phyloP scores from a whole-genome alignment of 2,797 vertebrate genomes.

The Tinamus major region DNA sequence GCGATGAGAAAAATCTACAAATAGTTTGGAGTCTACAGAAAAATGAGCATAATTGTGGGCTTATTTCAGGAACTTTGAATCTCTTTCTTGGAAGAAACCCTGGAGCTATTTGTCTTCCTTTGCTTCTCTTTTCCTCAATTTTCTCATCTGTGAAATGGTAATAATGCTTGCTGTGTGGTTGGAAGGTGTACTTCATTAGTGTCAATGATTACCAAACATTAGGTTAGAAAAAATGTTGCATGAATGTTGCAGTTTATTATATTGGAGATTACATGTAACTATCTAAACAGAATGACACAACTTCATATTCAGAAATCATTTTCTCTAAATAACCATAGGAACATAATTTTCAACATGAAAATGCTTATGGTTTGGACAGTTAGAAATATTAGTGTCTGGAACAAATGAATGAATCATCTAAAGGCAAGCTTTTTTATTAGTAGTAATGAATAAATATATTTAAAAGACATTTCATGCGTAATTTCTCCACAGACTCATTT shows the following conservation, averaged over 20 bases:
- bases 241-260: constrained; percentile 8
- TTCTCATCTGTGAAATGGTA: constrained; percentile 22
- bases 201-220: background rate
- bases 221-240: background rate
- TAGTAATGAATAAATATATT: constrained; percentile 65
- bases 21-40: background rate
- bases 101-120: background rate
- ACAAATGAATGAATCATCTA: constrained; percentile 66
- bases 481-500: constrained; percentile 56
- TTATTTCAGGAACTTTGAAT: background rate
- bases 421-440: constrained; percentile 65
- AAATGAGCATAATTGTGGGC: background rate
- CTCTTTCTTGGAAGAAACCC: background rate
- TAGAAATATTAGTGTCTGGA: constrained; percentile 70
- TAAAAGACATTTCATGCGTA: constrained; percentile 71
- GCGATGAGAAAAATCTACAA: background rate
- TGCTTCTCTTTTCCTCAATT: constrained; percentile 1
- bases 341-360: constrained; percentile 62
- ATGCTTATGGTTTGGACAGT: constrained; percentile 53
- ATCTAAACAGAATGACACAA: constrained; percentile 27
- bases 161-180: constrained; percentile 5
- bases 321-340: constrained; percentile 64
- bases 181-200: constrained; percentile 44
- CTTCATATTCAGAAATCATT: constrained; percentile 63
- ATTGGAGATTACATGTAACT: constrained; percentile 27